A percentile compares a stretch with the other conserved stretches of the same genome.
Conservation (phyloP, 1,140 invertebrate species). For the Drosophila neocordata region DNA sequence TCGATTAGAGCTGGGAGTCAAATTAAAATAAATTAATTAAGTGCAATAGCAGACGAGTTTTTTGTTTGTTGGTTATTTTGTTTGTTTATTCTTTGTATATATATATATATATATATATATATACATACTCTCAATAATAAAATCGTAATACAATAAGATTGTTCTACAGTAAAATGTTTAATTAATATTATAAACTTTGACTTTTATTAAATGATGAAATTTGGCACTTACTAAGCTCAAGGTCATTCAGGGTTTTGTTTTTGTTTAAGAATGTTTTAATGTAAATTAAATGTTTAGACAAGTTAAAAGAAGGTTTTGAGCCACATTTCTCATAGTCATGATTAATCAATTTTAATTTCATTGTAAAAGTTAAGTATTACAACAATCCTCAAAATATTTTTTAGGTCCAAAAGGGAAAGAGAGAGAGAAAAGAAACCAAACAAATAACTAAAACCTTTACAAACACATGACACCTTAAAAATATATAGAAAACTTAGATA, state of each 20-base stretch:
- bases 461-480: constrained; percentile 69
- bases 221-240: constrained; percentile 63
- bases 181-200: constrained; percentile 43
- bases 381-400: constrained; percentile 14
- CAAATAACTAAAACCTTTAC: constrained; percentile 31
- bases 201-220: constrained; percentile 41
- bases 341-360: constrained; percentile 67
- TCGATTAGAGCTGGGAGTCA: constrained; percentile 14
- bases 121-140: constrained; percentile 40
- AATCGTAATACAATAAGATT: constrained; percentile 36
- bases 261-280: constrained; percentile 24
- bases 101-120: constrained; percentile 13
- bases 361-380: constrained; percentile 73
- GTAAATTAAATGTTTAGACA: constrained; percentile 31
- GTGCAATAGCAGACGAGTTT: constrained; percentile 60
- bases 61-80: constrained; percentile 1
- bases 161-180: constrained; percentile 52
- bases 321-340: constrained; percentile 23
- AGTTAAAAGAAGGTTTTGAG: constrained; percentile 12
- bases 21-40: constrained; percentile 55
- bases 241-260: constrained; percentile 40
- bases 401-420: constrained; percentile 21
- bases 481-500: constrained; percentile 38
- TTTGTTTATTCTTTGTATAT: constrained; percentile 16
- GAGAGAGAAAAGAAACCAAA: constrained; percentile 47